These are phyloP conservation scores for Bufo bufo DNA, from an alignment of 2,113 vertebrate species.

Conservation along the genomic window DNA sequence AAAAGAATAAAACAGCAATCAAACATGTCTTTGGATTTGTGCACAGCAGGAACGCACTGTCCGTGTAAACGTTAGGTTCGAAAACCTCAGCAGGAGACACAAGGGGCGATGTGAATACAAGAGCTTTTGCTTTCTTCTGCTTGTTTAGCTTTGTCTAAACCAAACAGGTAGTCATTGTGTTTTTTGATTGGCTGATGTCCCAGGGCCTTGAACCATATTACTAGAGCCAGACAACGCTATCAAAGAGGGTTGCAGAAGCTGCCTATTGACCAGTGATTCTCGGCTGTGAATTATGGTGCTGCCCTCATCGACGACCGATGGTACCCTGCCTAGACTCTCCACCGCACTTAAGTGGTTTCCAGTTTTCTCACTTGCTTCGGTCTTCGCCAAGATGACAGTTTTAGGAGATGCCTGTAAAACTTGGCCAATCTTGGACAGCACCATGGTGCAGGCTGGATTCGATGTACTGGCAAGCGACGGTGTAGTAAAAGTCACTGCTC, in stretches of 20 bases:
- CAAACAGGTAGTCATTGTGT: constrained; percentile 23
- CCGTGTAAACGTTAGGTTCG: not conserved
- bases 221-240: constrained; percentile 51
- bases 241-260: constrained; percentile 58
- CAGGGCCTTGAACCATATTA: constrained; percentile 14
- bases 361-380: constrained; percentile 6
- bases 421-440: constrained; percentile 58
- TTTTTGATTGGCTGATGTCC: constrained; percentile 40
- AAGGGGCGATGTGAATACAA: no score
- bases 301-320: constrained; percentile 61
- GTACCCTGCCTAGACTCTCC: constrained; percentile 66
- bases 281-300: constrained; percentile 61
- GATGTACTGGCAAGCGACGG: constrained; percentile 15
- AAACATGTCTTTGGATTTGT: not conserved
- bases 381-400: constrained; percentile 58
- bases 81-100: no score
- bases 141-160: not conserved
- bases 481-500: constrained; percentile 57
- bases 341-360: not conserved
- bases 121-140: not conserved
- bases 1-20: not conserved
- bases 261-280: constrained; percentile 60
- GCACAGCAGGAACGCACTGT: not conserved
- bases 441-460: constrained; percentile 54
- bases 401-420: constrained; percentile 62